Evolutionary conservation across 1,140 invertebrate species (phyloP), one percentile per base, ranked within the genome.

Genomic region (Wiebesia pumilae): DNA sequence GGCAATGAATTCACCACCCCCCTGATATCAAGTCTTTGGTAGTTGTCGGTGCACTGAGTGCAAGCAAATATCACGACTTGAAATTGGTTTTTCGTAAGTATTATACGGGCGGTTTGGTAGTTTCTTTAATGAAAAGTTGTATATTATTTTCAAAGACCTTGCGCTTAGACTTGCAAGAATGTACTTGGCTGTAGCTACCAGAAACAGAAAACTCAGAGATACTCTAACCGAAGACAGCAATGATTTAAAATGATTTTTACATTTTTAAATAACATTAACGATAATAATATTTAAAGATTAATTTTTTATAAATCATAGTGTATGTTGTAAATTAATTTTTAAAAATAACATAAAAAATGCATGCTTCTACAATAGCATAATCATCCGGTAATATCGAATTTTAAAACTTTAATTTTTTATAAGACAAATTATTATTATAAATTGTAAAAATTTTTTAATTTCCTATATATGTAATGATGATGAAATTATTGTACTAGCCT

Each of bases 11-110:
- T 51, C n/a, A 30, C 40, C 19, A 30, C 16, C 12, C 7, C 40
- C 71, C 9, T 1, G n/a, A n/a, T n/a, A n/a, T n/a, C n/a, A n/a
- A n/a, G 30, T 51, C 75, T 27, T 16, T 51, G 27, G 40, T n/a
- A n/a, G 43, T 51, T 33, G 40, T 16, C 19, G 3, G 19, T 77
- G 14, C 75, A 30, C 19, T 38, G 24, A 62, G 33, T n/a, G 19
- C n/a, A 19, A 71, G 38, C 33, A 65, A 58, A 80, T 62, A 51
- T 62, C 47, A 7, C 30, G 14, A 33, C n/a, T 35, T 38, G 19
- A 38, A 67, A 82, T 82, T 71, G 67, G 67, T 83, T 83, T 73
- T 35, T 69, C 16, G 1, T 81, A 81, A 65, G 19, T 81, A 21
- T 58, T 7, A 38, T 38, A 35, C 14, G 27, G 16, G 24, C 51